Evolutionary conservation across 2,113 vertebrate species (phyloP), one percentile per base, ranked within the genome.

Genomic region (Brachypodius melanocephalos): DNA sequence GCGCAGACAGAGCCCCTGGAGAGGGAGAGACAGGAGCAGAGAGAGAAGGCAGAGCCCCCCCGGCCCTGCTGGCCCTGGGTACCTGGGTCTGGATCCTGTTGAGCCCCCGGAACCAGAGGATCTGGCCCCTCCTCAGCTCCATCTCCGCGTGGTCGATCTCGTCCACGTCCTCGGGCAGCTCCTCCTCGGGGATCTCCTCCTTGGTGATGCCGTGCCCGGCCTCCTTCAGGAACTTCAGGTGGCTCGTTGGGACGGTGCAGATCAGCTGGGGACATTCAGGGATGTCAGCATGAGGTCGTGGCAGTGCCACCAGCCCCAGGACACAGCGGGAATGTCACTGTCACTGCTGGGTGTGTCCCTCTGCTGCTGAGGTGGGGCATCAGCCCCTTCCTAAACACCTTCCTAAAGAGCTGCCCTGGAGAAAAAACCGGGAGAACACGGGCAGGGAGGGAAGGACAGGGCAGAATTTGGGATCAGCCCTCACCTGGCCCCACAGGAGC

Each of bases 1-100:
- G 17, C 31, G 78, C 73, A 45, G 65, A 17, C 19, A 63, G 43
- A 92, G 32, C 18, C 69, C 80, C 83, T 83, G 89, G 11, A 67
- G 45, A 65, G 67, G 71, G 52, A 58, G 54, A 36, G 29, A 78
- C 17, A 71, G 75, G 14, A 18, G 61, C 14, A 46, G 28, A 43
- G 4, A 29, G 42, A 67, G 40, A 18, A 92, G 69, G 55, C 68
- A 24, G 71, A 92, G 32, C 82, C 90, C 93, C 36, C 81, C 81
- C 3, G 1, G 31, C 5, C 62, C 49, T 22, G 1, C 55, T 14
- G 73, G n/a, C 72, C 66, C 67, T 20, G 76, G 14, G 68, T 99
- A 99, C 99, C 99, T 99, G 99, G 8, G 99, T 99, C 98, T 99
- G 99, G 98, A 99, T 99, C 69, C 99, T 98, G 98, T 99, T 99